Evolutionary conservation across 1,140 invertebrate species (phyloP).

Genomic region (Chironomus striatipennis): DNA sequence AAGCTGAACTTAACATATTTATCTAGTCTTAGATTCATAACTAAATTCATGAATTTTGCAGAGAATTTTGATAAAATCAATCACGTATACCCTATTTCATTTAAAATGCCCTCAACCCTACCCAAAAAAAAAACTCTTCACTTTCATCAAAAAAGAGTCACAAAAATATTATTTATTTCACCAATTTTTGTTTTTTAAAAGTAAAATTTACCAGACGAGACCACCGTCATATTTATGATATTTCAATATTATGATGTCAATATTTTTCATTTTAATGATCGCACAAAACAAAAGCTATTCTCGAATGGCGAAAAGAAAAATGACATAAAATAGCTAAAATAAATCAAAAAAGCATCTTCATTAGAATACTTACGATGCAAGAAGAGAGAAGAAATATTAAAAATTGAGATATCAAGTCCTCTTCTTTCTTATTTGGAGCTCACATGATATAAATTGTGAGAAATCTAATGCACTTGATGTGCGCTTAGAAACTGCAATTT

Average conservation of each 20-base stretch:
- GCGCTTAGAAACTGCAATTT: not conserved
- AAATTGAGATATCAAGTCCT: not conserved
- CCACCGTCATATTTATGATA: not conserved
- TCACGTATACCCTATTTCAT: too few relatives aligned
- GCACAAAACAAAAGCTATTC: not conserved
- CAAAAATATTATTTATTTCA: too few relatives aligned
- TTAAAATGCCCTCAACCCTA: too few relatives aligned
- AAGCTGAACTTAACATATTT: too few relatives aligned
- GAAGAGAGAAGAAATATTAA: not conserved
- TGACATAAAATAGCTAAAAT: not conserved
- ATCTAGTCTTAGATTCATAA: too few relatives aligned
- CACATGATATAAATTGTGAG: too few relatives aligned
- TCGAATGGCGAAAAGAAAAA: not conserved
- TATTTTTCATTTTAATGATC: constrained; percentile 6
- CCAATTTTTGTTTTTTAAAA: not conserved
- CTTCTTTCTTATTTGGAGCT: not conserved
- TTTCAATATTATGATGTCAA: not conserved
- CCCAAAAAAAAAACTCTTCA: not conserved
- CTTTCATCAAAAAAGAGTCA: not conserved
- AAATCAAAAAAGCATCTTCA: not conserved
- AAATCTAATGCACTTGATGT: not conserved
- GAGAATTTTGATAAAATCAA: too few relatives aligned
- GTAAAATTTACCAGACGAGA: not conserved
- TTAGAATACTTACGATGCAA: not conserved
- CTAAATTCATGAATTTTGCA: too few relatives aligned